Percentiles rank a stretch among this genome's conserved stretches.
Evolutionary conservation across 2,113 vertebrate species (phyloP).

Genomic region (Dicrurus megarhynchus): DNA sequence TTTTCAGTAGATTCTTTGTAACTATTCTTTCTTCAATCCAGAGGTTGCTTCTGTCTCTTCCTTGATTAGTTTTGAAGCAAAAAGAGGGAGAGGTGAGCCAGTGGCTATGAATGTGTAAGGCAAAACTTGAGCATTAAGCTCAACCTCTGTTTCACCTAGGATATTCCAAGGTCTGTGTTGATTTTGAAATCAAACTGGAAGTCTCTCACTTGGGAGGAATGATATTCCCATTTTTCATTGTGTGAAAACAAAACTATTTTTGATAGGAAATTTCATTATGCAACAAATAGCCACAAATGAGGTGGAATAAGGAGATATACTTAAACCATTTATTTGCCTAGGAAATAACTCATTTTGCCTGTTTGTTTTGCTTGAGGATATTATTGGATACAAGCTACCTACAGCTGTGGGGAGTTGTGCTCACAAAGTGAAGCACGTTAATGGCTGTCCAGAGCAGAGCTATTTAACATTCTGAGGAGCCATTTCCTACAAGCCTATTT

Average conservation of each 20-base stretch:
- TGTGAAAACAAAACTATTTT: neutral
- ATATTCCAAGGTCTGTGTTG: neutral
- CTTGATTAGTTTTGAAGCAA: neutral
- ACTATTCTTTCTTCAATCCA: neutral
- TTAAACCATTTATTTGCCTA: conserved; percentile 2
- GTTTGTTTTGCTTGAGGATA: neutral
- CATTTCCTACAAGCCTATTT: neutral
- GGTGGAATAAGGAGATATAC: neutral
- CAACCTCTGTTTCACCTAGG: neutral
- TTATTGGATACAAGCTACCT: neutral
- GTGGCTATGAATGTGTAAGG: neutral
- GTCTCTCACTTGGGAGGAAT: neutral
- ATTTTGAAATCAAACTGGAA: neutral
- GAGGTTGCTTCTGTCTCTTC: neutral
- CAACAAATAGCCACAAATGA: neutral
- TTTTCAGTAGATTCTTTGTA: neutral
- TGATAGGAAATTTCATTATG: neutral
- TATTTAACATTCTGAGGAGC: neutral
- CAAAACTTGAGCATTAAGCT: neutral
- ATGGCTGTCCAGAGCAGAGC: neutral
- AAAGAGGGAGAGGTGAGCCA: neutral
- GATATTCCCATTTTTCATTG: neutral
- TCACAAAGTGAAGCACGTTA: neutral
- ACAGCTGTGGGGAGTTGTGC: neutral
- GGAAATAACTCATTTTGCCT: neutral